Evolutionary conservation across 1,140 invertebrate species (phyloP), one percentile per base, ranked within the genome.

Genomic region (Potamilus streckersoni): DNA sequence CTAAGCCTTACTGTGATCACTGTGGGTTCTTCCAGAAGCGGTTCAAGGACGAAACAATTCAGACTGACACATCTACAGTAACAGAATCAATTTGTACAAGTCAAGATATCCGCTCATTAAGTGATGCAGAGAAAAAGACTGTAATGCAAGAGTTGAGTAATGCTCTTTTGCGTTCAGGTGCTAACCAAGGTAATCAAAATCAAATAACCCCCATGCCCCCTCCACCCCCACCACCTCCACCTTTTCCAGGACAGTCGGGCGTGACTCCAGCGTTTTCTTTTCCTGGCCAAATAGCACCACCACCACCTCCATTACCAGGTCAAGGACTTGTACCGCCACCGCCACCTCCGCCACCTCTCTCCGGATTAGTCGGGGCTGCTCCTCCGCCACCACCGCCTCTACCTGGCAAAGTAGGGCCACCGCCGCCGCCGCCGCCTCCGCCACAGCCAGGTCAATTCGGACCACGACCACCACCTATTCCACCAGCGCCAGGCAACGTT

Each of bases 1-100:
- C 63, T 20, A 64, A 67, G 56, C 69, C 71, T 17, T 77, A 69
- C 59, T 77, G 75, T 77, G 75, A 77, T 77, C 69, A 77, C 12
- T 77, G 70, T 69, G 73, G 73, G 57, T 69, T 74, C 59, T 69
- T 69, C 38, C 68, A 63, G 56, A 74, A 74, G 58, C 55, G 69
- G 14, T 38, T 67, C 15, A 27, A 62, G 17, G 73, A 74, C 20
- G 11, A 56, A 15, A n/a, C 27, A 69, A 67, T 20, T 8, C 73
- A 74, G n/a, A 69, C 73, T 12, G 73, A 68, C 65, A n/a, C 65
- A 2, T 3, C 67, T 23, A 17, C 38, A 49, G 38, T 49, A 0
- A 49, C 6, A 49, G 38, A 49, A 49, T 49, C 38, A 49, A 49
- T 49, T 11, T 49, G 38, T 4, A 49, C 38, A 49, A 49, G 38